Percentiles rank a stretch among this genome's conserved stretches.
These are phyloP conservation scores for Drosophila santomea DNA, from an alignment of 1,140 invertebrate genomes.

Conservation along the genomic window DNA sequence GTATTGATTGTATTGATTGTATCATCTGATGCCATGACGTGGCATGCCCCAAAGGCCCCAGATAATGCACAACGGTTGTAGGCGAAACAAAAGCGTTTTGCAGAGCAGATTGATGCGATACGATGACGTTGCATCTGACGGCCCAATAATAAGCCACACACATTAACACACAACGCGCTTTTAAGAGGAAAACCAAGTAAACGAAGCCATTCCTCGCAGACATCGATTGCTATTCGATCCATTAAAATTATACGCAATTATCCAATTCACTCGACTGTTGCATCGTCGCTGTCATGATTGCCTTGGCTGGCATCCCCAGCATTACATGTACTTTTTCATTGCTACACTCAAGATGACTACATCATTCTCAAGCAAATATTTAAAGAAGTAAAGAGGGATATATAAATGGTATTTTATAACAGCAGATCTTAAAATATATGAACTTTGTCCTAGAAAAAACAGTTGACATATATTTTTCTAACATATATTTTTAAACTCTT, in stretches of 20 bases:
- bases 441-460: no score
- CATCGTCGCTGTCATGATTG: constrained; percentile 38
- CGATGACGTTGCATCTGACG: constrained; percentile 25
- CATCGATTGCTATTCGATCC: constrained; percentile 39
- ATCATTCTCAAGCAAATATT: no score
- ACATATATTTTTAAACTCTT: neutral
- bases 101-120: constrained; percentile 9
- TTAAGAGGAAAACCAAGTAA: constrained; percentile 55
- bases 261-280: constrained; percentile 75
- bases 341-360: neutral
- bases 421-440: neutral
- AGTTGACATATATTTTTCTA: no score
- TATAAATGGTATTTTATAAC: neutral
- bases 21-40: constrained; percentile 33
- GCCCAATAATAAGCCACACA: constrained; percentile 25
- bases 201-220: constrained; percentile 10
- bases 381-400: no score
- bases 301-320: constrained; percentile 34
- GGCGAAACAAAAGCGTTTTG: constrained; percentile 34
- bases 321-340: constrained; percentile 29
- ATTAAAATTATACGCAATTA: constrained; percentile 70
- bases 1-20: constrained; percentile 22
- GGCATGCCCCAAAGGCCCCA: constrained; percentile 8
- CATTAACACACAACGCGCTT: constrained; percentile 41
- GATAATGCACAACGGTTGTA: constrained; percentile 71